These are phyloP conservation scores for Lepilemur septentrionalis DNA, from an alignment of 2,797 vertebrate species.

Conservation along the genomic window DNA sequence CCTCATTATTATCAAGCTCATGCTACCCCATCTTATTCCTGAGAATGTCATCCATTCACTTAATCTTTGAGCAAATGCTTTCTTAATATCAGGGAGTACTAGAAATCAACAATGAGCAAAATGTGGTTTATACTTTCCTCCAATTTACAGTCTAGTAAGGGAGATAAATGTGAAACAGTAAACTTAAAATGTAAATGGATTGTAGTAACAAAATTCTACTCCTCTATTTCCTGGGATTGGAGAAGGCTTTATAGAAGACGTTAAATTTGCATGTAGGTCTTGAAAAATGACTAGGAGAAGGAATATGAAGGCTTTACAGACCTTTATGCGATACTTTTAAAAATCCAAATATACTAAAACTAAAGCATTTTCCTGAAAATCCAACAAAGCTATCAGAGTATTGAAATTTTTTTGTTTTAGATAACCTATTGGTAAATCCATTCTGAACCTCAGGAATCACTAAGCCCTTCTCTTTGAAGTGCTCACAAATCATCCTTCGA, in stretches of 20 bases:
- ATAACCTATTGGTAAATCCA: neutral
- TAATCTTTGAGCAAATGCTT: neutral
- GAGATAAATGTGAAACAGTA: neutral
- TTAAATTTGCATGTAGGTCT: neutral
- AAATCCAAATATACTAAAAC: neutral
- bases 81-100: neutral
- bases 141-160: neutral
- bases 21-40: neutral
- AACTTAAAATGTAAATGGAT: neutral
- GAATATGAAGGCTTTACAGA: neutral
- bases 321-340: neutral
- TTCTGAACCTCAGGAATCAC: neutral
- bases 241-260: neutral
- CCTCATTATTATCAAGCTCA: neutral
- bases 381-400: neutral
- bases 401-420: slow-evolving; percentile 6
- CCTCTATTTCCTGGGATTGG: neutral
- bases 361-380: neutral
- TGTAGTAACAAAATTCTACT: neutral
- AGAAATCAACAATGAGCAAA: neutral
- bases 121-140: neutral
- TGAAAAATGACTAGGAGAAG: neutral
- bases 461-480: neutral
- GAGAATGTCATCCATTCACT: neutral
- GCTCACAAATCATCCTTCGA: neutral